Conservation (phyloP, 2,888 invertebrate genomes). For the Athalia circularis region DNA sequence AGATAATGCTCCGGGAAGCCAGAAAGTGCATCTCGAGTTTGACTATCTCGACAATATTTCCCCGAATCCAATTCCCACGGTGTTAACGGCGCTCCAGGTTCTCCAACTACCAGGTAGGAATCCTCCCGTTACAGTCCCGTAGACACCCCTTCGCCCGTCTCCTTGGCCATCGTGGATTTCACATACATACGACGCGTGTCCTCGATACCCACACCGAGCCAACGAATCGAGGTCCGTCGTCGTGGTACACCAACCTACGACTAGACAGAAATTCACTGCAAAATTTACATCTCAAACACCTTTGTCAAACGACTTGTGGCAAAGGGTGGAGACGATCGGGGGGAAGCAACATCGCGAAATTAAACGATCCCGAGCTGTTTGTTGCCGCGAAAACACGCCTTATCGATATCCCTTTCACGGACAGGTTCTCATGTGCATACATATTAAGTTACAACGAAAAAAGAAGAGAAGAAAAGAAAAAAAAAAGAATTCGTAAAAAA, state of each 20-base stretch:
- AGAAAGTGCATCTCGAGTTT: constrained; percentile 34
- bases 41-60: constrained; percentile 31
- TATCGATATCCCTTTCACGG: no score
- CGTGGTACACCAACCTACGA: background rate
- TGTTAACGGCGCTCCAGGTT: background rate
- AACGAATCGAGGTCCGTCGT: constrained; percentile 23
- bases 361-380: constrained; percentile 33
- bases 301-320: constrained; percentile 1
- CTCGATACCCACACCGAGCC: background rate
- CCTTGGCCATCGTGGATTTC: background rate
- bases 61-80: constrained; percentile 28
- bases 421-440: no score
- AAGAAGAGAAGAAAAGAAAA: no score
- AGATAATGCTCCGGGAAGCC: background rate
- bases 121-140: background rate
- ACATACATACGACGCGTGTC: background rate
- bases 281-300: constrained; percentile 42
- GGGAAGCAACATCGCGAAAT: background rate
- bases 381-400: background rate
- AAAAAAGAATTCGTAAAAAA: no score
- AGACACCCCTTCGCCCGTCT: background rate
- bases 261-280: constrained; percentile 20
- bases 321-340: background rate
- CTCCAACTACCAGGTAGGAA: background rate
- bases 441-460: no score